Evolutionary conservation across 2,888 invertebrate genomes (phyloP), one percentile per base, ranked within the genome.

Genomic region (Ectemnius lituratus): DNA sequence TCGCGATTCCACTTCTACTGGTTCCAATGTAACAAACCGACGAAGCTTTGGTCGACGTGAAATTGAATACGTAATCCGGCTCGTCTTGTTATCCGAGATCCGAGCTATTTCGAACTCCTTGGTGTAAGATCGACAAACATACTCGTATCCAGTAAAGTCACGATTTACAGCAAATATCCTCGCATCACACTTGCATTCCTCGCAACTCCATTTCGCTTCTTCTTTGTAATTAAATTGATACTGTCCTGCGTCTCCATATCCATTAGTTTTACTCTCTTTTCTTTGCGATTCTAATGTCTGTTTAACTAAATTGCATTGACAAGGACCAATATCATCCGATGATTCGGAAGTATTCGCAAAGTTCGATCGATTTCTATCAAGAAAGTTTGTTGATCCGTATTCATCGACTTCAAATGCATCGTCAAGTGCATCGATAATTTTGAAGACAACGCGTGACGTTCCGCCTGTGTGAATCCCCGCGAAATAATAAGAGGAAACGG

Each of bases 141-240:
- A 88, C 82, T 90, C 90, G 77, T 82, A 82, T 66, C 84, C 87
- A 6, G 84, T 81, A 47, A 86, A 81, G 73, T 88, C 79, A 28
- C 87, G 84, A 67, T 84, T 84, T 70, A 88, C 77, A 62, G 88
- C 81, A 60, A 90, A 88, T 65, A 90, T 80, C 84, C 88, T 82
- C 57, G 66, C 16, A 4, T 52, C 52, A 62, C 45, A 46, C 23
- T 47, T 46, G 14, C 23, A 65, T 37, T 1, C 8, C 11, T n/a
- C n/a, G 56, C 52, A 23, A 13, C 49, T 11, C 0, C 61, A 64
- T 0, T 62, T 18, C 47, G 20, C 46, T n/a, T 37, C 62, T 16
- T 52, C 8, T 11, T 59, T n/a, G 49, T 67, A 23, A 8, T 58
- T 11, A 37, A 6, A 37, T 37, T 4, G 0, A 11, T 37, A 37